Conservation (phyloP, 2,797 vertebrate species). For the Darevskia nairensis region DNA sequence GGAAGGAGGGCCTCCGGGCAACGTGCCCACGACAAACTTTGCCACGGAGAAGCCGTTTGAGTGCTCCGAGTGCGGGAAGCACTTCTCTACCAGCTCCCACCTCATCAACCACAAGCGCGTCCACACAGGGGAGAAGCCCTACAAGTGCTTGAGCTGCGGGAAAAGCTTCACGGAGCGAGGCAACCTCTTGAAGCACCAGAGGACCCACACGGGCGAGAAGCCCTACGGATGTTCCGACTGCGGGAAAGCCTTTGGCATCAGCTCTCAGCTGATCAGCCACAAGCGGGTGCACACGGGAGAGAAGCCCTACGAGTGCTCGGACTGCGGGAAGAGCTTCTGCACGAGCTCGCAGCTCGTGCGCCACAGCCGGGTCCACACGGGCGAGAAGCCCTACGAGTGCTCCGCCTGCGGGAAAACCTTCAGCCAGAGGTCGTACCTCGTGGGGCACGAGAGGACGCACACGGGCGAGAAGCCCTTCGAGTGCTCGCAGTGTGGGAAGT, state of each 20-base stretch:
- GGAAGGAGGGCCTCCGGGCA: neutral
- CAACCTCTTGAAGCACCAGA: constrained; percentile 16
- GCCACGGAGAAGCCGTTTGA: neutral
- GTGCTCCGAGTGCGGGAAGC: constrained; percentile 10
- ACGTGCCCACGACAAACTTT: neutral
- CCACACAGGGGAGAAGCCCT: neutral
- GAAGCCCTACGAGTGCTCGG: constrained; percentile 9
- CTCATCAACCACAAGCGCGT: constrained; percentile 21
- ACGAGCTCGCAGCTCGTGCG: constrained; percentile 5
- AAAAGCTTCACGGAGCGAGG: constrained; percentile 22
- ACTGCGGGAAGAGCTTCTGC: constrained; percentile 8
- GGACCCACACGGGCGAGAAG: constrained; percentile 5
- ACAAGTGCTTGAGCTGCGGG: constrained; percentile 11
- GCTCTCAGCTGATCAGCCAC: constrained; percentile 17
- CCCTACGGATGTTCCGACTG: constrained; percentile 3
- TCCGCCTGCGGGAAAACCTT: constrained; percentile 17
- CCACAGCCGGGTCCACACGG: constrained; percentile 12
- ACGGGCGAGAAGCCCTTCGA: constrained; percentile 9
- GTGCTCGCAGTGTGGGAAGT: constrained; percentile 11
- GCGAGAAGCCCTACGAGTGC: constrained; percentile 2
- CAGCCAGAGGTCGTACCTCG: constrained; percentile 4
- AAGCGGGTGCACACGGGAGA: constrained; percentile 18
- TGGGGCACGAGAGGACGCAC: constrained; percentile 13
- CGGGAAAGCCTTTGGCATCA: constrained; percentile 13
- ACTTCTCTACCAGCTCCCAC: constrained; percentile 15